Base-by-base conservation (phyloP, 53 echinoderm and acorn worm genomes). In the Holothuria leucospilota region DNA sequence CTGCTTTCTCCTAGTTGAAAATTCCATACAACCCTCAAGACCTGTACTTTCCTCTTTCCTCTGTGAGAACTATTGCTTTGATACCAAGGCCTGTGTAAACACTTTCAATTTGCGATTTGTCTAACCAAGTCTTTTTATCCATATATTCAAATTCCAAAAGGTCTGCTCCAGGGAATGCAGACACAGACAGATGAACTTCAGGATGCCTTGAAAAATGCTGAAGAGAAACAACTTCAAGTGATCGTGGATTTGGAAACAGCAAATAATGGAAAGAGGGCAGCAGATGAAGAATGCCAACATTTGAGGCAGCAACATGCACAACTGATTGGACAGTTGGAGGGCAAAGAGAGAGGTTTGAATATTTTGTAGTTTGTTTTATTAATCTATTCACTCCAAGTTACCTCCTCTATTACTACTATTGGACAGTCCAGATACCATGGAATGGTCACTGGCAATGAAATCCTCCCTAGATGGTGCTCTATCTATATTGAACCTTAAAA, bases 131-230 rank as follows among this genome's bases (percentile, higher is more conserved):
- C 1, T 18, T 56, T 56, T 18, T 56, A 16, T 56, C 15, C 1
- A 0, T 56, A 15, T 56, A 3, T 56, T 56, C 4, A 56, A 16
- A 56, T 16, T 51, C 13, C 20, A 21, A 20, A 64, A 95, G 95
- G 95, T 39, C 68, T 95, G 27, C 80, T 93, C 20, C 88, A 97
- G 13, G 95, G 95, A 38, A 84, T 94, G 34, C 71, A 87, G 11
- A 91, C 91, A 5, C 94, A 97, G 82, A 95, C 91, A 84, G 62
- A 53, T 27, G 93, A 93, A 30, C 84, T 95, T 20, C 91, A 95
- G 86, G 91, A 94, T 28, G 88, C 88, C 0, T 59, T 92, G 26
- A 62, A 86, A 71, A 74, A 69, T 52, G 59, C 86, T 16, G 90
- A 94, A 41, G 81, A 92, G 25, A 86, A 88, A 78, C 88, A 94